Percentiles rank a stretch among this genome's conserved stretches.
Conservation (phyloP, 2,888 invertebrate genomes). For the Halocaridina rubra region DNA sequence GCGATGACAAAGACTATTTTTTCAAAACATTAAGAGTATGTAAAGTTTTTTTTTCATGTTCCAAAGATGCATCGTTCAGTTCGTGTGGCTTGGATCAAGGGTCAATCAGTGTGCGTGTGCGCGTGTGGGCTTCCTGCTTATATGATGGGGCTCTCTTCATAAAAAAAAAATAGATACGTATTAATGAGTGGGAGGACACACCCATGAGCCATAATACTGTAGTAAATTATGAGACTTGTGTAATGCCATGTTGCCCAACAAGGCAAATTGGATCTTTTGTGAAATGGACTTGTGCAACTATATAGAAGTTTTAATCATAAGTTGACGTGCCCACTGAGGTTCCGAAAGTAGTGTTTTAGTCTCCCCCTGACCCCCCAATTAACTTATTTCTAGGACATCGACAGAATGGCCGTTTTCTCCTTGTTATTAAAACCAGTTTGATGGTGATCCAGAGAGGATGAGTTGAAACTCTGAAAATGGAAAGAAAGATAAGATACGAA, state of each 20-base stretch:
- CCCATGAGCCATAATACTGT: constrained; percentile 25
- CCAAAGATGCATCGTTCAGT: background rate
- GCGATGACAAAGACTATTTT: too few relatives aligned
- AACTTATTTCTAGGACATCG: constrained; percentile 24
- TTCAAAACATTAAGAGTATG: too few relatives aligned
- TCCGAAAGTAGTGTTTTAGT: constrained; percentile 29
- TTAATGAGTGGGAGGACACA: constrained; percentile 19
- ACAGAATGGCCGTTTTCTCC: constrained; percentile 41
- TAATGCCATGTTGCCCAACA: constrained; percentile 20
- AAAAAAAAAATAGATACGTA: background rate
- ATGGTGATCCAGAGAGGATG: background rate
- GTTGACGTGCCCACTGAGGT: constrained; percentile 41
- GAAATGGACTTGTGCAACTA: constrained; percentile 41
- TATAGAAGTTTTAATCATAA: constrained; percentile 37
- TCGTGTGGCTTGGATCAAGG: constrained; percentile 4
- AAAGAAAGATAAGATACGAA: background rate
- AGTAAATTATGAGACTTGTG: too few relatives aligned
- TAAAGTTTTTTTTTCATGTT: too few relatives aligned
- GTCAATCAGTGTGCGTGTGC: constrained; percentile 13
- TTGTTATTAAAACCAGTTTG: constrained; percentile 20
- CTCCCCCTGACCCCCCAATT: background rate
- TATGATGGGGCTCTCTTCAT: constrained; percentile 1
- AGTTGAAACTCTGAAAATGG: background rate
- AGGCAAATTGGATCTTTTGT: constrained; percentile 27
- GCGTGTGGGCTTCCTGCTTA: constrained; percentile 29